Evolutionary conservation across 2,113 vertebrate species (phyloP).

Genomic region (Corynorhinus townsendii): DNA sequence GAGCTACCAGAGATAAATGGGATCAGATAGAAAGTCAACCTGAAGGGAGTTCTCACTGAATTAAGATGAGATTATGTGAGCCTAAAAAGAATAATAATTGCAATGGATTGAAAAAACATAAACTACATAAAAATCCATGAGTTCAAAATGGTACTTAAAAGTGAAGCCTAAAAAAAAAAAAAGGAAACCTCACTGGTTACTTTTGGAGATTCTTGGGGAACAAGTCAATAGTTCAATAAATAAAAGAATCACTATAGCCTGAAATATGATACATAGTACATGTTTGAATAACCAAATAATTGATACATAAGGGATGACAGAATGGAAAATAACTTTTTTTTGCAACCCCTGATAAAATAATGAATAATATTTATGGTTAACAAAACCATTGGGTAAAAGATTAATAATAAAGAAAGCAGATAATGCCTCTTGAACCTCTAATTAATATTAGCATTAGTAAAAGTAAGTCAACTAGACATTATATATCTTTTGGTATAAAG

Average conservation of each 20-base stretch:
- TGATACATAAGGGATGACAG: background rate
- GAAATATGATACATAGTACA: background rate
- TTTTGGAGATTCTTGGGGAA: background rate
- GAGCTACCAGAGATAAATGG: background rate
- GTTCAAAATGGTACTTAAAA: background rate
- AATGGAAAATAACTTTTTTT: background rate
- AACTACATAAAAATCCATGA: background rate
- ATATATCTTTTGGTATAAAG: background rate
- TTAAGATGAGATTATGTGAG: background rate
- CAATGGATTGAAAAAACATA: background rate
- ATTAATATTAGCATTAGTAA: background rate
- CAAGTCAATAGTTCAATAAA: background rate
- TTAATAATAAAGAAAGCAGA: background rate
- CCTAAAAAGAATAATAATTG: background rate
- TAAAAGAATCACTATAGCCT: background rate
- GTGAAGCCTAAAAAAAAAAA: background rate
- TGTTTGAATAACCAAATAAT: background rate
- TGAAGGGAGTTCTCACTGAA: background rate
- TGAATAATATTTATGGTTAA: background rate
- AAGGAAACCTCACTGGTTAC: background rate
- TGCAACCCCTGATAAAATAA: background rate
- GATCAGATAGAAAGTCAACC: background rate
- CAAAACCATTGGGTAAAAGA: background rate
- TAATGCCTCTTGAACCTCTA: background rate
- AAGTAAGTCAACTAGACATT: background rate